Evolutionary conservation across 1,140 invertebrate genomes (phyloP).

Genomic region (Oppia nitens): DNA sequence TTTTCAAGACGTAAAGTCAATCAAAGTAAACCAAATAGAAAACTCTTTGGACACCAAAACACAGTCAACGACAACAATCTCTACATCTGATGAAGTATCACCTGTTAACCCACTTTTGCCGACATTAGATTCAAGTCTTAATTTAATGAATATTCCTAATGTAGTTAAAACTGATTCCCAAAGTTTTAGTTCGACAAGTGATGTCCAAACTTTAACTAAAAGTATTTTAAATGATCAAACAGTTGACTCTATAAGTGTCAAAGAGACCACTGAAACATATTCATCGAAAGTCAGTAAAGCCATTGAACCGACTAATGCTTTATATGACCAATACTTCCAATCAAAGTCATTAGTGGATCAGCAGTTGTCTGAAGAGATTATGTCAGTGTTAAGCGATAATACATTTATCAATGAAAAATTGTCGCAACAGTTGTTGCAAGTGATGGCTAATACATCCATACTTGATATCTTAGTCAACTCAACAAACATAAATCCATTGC

Average conservation of each 20-base stretch:
- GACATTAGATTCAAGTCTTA: slow-evolving; percentile 23
- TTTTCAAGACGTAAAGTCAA: too few relatives aligned
- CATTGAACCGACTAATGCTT: not conserved
- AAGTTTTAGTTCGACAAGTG: slow-evolving; percentile 25
- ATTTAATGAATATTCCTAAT: slow-evolving; percentile 38
- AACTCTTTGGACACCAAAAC: not conserved
- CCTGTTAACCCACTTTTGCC: not conserved
- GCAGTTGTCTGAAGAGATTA: not conserved
- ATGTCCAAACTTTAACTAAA: not conserved
- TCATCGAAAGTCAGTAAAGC: not conserved
- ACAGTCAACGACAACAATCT: not conserved
- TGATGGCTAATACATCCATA: not conserved
- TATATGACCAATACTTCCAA: not conserved
- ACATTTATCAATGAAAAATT: not conserved
- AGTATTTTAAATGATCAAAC: too few relatives aligned
- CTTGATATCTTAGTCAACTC: too few relatives aligned
- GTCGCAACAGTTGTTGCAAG: not conserved
- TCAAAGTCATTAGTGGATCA: not conserved
- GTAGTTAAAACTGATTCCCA: not conserved
- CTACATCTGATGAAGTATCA: not conserved
- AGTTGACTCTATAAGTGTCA: too few relatives aligned
- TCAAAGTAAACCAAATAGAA: too few relatives aligned
- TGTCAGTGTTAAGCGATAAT: not conserved
- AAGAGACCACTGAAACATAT: too few relatives aligned
- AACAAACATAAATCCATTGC: not conserved